Evolutionary conservation across 2,888 invertebrate genomes (phyloP), one percentile per base, ranked within the genome.

Genomic region (Orthosia incerta): DNA sequence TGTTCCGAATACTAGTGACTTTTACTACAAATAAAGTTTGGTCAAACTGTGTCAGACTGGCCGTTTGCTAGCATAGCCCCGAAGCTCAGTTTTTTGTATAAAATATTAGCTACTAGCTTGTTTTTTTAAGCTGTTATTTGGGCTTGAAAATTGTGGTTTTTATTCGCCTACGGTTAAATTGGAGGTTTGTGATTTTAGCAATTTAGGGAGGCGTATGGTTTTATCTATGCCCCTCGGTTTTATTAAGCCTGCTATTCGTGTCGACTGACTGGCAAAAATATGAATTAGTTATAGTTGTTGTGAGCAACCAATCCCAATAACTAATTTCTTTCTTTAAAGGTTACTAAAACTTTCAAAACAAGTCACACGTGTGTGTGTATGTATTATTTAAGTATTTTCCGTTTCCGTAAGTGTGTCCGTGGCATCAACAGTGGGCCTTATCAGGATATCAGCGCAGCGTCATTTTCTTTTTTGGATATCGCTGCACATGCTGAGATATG

Each of bases 81-180:
- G 23, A 48, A 55, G 63, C 51, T 31, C 18, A 64, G 55, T 60
- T 81, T 78, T 78, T 68, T 63, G 46, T 64, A 64, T 46, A 68
- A 64, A 66, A 66, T n/a, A 48, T 51, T 60, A 59, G 62, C 11
- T 46, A 51, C 45, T 57, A 64, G 51, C 11, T 48, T 68, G 81
- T 81, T 56, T 46, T 76, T 81, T 81, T 51, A 56, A 53, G 16
- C 81, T 12, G 53, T 80, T 76, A 64, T 72, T 79, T 46, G 20
- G 15, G 55, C 23, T 50, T 2, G 15, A 48, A 46, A 71, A 20
- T n/a, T 45, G 71, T 26, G 39, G n/a, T 74, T 74, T 64, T 56
- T 56, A 60, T 11, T 20, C 18, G 39, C 20, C 46, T 48, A 26
- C 53, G 23, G 48, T 45, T 4, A 48, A 79, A 62, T 15, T 57